Percentiles rank a stretch among this genome's conserved stretches.
phyloP scores from a whole-genome alignment of 2,797 vertebrate species.

The Gymnopithys bicolor region DNA sequence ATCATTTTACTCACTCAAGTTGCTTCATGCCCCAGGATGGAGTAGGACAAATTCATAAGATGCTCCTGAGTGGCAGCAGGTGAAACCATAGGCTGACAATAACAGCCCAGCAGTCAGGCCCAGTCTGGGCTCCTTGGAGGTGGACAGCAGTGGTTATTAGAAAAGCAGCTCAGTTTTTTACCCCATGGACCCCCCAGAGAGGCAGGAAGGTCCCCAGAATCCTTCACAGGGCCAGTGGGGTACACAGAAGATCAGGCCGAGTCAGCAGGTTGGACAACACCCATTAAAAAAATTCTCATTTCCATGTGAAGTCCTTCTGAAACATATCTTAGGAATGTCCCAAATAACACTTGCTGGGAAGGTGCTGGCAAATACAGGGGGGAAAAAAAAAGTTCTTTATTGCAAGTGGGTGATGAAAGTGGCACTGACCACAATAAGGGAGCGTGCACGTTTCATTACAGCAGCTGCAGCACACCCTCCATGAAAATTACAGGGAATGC shows the following conservation, averaged over 20 bases:
- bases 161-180: background rate
- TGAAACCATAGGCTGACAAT: fast-evolving
- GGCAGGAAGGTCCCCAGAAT: background rate
- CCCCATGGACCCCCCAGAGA: background rate
- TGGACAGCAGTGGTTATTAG: background rate
- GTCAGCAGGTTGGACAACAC: fast-evolving
- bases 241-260: fast-evolving
- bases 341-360: background rate
- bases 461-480: fast-evolving
- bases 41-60: background rate
- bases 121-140: background rate
- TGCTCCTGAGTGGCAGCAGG: background rate
- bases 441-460: background rate
- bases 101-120: background rate
- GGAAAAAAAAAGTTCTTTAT: background rate
- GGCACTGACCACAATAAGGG: constrained; percentile 36
- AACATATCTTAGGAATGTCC: background rate
- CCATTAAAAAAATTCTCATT: background rate
- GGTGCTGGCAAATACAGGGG: background rate
- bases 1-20: background rate
- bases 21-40: background rate
- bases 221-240: background rate
- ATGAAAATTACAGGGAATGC: background rate
- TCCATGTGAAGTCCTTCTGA: background rate
- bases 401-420: constrained; percentile 31